Conservation (phyloP, 35 echinoderm and acorn worm genomes). For the Heliocidaris erythrogramma region DNA sequence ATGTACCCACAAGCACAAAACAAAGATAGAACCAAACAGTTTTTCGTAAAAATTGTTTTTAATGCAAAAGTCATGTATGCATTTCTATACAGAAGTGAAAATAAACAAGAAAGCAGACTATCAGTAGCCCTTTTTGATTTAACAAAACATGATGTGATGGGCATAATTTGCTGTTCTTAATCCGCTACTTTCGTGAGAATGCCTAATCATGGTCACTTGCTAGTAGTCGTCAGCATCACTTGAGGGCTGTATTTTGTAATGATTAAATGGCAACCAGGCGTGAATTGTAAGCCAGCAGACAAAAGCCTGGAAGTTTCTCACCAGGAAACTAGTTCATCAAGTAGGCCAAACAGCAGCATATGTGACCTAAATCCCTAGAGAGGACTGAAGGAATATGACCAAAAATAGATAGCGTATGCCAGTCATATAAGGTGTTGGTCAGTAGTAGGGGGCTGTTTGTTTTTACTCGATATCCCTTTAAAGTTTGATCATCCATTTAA, state of each 20-base stretch:
- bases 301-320: conserved; percentile 16
- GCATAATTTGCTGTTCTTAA: neutral
- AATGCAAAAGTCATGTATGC: too few relatives aligned
- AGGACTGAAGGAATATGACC: neutral
- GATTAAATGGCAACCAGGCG: conserved; percentile 8
- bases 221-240: neutral
- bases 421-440: neutral
- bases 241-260: neutral
- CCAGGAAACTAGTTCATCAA: neutral
- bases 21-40: too few relatives aligned
- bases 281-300: neutral
- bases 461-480: neutral
- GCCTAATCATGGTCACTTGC: neutral
- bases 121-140: neutral
- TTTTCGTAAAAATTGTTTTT: too few relatives aligned
- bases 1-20: too few relatives aligned
- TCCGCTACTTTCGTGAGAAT: neutral
- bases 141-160: neutral
- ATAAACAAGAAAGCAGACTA: neutral
- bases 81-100: too few relatives aligned
- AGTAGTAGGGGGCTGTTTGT: neutral
- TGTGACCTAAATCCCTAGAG: neutral
- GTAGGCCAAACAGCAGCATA: neutral
- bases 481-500: neutral
- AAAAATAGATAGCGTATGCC: neutral